Base-by-base conservation (phyloP, 1,140 invertebrate species). In the Camponotus vicinus region DNA sequence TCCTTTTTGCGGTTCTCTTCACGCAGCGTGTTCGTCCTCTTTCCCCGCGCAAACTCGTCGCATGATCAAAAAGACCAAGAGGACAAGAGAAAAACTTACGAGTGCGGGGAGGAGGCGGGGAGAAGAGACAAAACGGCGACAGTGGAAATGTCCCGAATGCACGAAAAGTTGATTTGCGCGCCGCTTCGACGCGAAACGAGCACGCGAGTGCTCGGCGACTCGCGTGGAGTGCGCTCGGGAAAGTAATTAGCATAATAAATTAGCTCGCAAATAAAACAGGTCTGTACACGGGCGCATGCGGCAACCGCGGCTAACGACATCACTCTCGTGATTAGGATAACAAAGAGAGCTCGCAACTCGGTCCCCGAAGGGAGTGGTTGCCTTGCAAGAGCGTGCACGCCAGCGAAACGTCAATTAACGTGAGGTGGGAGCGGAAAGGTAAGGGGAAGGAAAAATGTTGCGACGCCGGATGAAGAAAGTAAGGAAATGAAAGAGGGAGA, bases 201-300 rank as follows among this genome's bases (percentile, higher is more conserved):
- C 85, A 66, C 69, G 78, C 85, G 69, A 71, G 78, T 27, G 27
- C 27, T 73, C 59, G 55, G 75, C 87, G 67, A 67, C 61, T 63
- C 37, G 34, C 8, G 55, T 18, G 49, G 78, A 86, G 80, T 45
- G 59, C 73, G 89, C 89, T 90, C 64, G 88, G 83, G 55, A 85
- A 88, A 86, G 86, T 89, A 93, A 92, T 93, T 93, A 92, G 86
- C 92, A 92, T 92, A 92, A 93, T 93, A 92, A 93, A 93, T 92
- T 92, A 91, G 79, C 75, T 69, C 37, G 85, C 73, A 85, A 89
- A 92, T 92, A 92, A 88, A 89, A 90, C 86, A 67, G 55, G 13
- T 32, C 55, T 27, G 71, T 49, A 49, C 79, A 70, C 15, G 49
- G n/a, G 77, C 77, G 77, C 49, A 80, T 57, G 49, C 66, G 55